Base-by-base conservation (phyloP, 2,797 vertebrate genomes). In the Chromis chromis region DNA sequence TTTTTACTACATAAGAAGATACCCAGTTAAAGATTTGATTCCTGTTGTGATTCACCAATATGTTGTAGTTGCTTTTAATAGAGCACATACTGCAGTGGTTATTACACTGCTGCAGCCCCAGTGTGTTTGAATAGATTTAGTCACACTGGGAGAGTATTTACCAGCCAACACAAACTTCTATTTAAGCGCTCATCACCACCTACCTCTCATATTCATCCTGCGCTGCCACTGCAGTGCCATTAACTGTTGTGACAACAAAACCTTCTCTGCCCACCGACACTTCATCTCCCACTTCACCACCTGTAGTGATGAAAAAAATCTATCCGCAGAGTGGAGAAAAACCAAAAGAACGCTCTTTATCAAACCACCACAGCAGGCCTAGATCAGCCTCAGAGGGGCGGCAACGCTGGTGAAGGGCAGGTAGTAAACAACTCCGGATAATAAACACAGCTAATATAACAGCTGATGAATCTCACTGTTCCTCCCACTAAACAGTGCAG, bases 231-330 rank as follows among this genome's bases (percentile, higher is more conserved):
- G 36, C 11, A 44, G 53, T n/a, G 3, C 6, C 48, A 56, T 68
- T 68, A 60, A 76, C 61, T 73, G 49, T 66, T 54, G 28, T 54
- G 25, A 70, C 74, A 84, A 79, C 61, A 74, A 53, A 74, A 63
- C 61, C 12, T 44, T 67, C 39, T 24, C 58, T 62, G 48, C 65
- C 81, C 75, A 75, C 72, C 33, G 27, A 46, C 70, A 39, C 76
- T 71, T 56, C 44, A 64, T 25, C 68, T 70, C 71, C 82, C 70
- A 81, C 74, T 68, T 61, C 40, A 55, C 59, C 74, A 77, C 78
- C 71, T 66, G 82, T 39, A 46, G 66, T 57, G 67, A 50, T 57
- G 70, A 56, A 65, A 60, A 25, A 52, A 44, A 58, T 17, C 52
- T 4, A 40, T 4, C 36, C 55, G 21, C 19, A 48, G 56, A 57